These are phyloP conservation scores for Caenorhabditis latens DNA, from an alignment of 1,140 invertebrate genomes.

Conservation along the genomic window DNA sequence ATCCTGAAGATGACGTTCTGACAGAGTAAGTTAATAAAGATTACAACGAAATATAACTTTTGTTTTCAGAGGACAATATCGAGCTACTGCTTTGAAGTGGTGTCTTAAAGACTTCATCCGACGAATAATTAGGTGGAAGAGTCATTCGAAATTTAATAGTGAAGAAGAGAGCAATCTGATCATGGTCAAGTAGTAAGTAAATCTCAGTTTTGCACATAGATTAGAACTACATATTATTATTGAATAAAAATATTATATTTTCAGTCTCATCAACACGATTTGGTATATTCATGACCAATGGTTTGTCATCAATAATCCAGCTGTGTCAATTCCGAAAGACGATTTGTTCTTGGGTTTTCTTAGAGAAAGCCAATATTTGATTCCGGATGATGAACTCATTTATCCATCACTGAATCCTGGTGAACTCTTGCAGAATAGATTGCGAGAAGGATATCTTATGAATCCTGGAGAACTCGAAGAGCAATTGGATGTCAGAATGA, in stretches of 20 bases:
- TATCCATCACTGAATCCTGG: neutral
- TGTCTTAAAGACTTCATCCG: neutral
- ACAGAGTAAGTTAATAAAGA: neutral
- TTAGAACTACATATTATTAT: too few species aligned
- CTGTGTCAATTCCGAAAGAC: neutral
- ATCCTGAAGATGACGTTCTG: neutral
- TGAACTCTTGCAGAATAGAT: neutral
- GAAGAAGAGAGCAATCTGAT: neutral
- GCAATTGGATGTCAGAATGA: neutral
- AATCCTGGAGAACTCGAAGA: neutral
- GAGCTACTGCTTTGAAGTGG: neutral
- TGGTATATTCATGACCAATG: neutral
- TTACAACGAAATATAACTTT: neutral
- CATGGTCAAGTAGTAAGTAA: neutral
- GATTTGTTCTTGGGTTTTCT: neutral
- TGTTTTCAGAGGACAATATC: slow-evolving; percentile 1
- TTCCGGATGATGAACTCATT: neutral
- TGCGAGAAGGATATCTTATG: neutral
- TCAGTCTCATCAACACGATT: slow-evolving; percentile 30
- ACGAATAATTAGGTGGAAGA: neutral
- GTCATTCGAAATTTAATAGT: neutral
- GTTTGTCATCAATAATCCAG: neutral
- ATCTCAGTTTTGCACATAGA: too few species aligned
- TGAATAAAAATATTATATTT: too few species aligned
- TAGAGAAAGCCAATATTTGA: neutral